Evolutionary conservation across 2,797 vertebrate genomes (phyloP).

Genomic region (Poecile montanus): DNA sequence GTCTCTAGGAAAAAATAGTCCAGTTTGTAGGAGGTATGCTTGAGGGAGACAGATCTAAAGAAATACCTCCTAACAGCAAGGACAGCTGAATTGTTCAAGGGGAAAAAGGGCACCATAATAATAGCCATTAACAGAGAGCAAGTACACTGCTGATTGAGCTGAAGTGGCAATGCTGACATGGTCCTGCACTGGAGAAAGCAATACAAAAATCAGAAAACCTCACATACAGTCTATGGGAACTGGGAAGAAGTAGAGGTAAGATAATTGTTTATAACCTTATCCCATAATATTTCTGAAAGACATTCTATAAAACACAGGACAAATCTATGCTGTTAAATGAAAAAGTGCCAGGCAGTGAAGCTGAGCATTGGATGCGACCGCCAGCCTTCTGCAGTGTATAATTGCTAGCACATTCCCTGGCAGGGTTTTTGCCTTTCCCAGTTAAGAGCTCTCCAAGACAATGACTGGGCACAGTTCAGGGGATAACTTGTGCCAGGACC

Average conservation of each 20-base stretch:
- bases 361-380: neutral
- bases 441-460: constrained; percentile 33
- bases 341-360: neutral
- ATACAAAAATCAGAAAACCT: neutral
- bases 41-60: neutral
- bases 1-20: neutral
- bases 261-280: neutral
- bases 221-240: too few relatives aligned
- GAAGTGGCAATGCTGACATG: neutral
- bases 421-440: neutral
- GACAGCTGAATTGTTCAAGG: neutral
- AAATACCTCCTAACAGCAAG: neutral
- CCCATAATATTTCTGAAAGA: neutral
- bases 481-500: constrained; percentile 1
- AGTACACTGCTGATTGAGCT: neutral
- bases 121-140: neutral
- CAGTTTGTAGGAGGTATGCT: neutral
- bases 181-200: neutral
- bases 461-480: constrained; percentile 39
- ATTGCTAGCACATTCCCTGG: constrained; percentile 50
- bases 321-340: neutral
- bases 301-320: neutral
- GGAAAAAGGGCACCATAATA: neutral
- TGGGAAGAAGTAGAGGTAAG: neutral
- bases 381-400: neutral